Conservation (phyloP, 2,797 vertebrate species). For the Clarias platycephalus region DNA sequence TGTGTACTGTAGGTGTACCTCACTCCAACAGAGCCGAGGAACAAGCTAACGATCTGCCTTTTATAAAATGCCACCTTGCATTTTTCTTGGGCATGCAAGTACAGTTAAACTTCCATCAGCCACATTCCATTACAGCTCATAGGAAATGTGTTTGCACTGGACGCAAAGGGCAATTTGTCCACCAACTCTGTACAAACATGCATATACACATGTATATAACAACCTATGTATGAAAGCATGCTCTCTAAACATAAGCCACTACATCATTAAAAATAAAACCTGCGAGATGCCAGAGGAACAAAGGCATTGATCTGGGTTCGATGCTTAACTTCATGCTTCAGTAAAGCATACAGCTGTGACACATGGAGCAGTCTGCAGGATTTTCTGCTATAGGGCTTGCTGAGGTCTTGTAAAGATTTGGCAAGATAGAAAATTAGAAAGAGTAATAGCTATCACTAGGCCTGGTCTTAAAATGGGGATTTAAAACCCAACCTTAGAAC, state of each 20-base stretch:
- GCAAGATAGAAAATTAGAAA: constrained; percentile 34
- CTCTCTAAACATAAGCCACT: neutral
- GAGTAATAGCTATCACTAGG: constrained; percentile 24
- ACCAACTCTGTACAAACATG: neutral
- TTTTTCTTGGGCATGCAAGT: constrained; percentile 38
- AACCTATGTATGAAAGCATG: neutral
- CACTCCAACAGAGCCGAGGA: constrained; percentile 12
- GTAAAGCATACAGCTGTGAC: constrained; percentile 35
- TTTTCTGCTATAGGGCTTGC: neutral
- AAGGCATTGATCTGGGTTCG: neutral
- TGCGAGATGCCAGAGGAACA: constrained; percentile 36
- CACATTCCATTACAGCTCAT: constrained; percentile 39
- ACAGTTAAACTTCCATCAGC: constrained; percentile 39
- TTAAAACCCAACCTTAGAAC: constrained; percentile 34
- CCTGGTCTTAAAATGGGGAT: constrained; percentile 34
- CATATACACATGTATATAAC: neutral
- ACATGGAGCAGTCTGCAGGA: constrained; percentile 25
- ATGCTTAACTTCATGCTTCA: constrained; percentile 2
- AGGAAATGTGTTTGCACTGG: constrained; percentile 29
- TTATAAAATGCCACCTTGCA: constrained; percentile 54
- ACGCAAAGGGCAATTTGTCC: constrained; percentile 14
- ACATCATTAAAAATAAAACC: neutral
- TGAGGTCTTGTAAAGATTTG: neutral
- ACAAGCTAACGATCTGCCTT: constrained; percentile 43
- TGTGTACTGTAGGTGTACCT: constrained; percentile 26